phyloP scores from a whole-genome alignment of 2,797 vertebrate genomes.

The Danio tinwini region DNA sequence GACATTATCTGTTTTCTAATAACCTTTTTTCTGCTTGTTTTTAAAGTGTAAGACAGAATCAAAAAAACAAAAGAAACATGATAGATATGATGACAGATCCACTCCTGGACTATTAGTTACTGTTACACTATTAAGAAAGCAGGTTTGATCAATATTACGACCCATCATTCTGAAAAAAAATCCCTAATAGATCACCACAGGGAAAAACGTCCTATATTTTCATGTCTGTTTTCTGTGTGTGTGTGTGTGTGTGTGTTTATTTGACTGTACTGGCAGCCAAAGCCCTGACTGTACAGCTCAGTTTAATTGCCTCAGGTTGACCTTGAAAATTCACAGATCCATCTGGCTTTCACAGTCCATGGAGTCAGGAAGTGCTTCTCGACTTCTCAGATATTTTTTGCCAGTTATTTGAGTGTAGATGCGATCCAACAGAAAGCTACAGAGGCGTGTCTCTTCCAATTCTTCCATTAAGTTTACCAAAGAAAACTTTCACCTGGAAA shows the following conservation, averaged over 20 bases:
- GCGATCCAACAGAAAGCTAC: not conserved
- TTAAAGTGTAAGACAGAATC: not conserved
- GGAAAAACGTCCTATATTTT: not conserved
- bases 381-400: conserved; percentile 14
- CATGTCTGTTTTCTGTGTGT: not conserved
- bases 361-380: conserved; percentile 37
- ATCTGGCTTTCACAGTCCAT: conserved; percentile 42
- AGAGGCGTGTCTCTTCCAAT: conserved; percentile 34
- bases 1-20: no score
- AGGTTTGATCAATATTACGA: conserved; percentile 14
- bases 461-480: conserved; percentile 35
- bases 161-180: not conserved
- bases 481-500: conserved; percentile 35
- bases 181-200: not conserved
- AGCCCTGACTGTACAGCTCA: conserved; percentile 28
- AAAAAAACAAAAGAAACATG: not conserved
- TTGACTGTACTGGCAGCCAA: conserved; percentile 20
- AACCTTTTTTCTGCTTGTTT: not conserved
- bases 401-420: conserved; percentile 18
- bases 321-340: conserved; percentile 41
- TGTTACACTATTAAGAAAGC: conserved; percentile 8
- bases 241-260: conserved; percentile 13
- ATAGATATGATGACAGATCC: not conserved
- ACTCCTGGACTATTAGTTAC: not conserved
- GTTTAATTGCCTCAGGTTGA: conserved; percentile 39